phyloP scores from a whole-genome alignment of 2,797 vertebrate species.

The Nyctibius grandis region DNA sequence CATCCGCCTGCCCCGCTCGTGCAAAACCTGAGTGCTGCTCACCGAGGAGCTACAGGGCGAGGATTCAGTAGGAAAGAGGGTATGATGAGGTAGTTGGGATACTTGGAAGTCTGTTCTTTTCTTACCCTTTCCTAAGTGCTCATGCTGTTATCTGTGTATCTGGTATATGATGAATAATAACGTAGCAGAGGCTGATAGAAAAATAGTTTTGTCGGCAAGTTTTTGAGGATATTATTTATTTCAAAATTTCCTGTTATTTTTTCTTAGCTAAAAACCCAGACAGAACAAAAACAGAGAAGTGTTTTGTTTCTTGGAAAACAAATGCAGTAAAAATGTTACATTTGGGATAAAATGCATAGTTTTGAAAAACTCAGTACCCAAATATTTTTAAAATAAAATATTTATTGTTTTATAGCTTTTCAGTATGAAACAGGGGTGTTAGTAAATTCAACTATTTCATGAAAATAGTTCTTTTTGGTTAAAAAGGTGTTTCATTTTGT shows the following conservation, averaged over 20 bases:
- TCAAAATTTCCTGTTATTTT: neutral
- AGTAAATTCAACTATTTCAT: neutral
- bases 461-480: neutral
- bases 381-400: neutral
- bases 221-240: neutral
- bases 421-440: neutral
- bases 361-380: neutral
- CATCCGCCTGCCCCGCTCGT: neutral
- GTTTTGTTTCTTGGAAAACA: neutral
- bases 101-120: neutral
- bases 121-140: neutral
- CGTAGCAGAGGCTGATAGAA: neutral
- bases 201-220: neutral
- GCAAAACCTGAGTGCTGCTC: neutral
- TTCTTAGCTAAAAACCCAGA: neutral
- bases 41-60: neutral
- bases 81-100: accelerated
- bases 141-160: neutral
- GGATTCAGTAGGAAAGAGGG: neutral
- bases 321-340: neutral
- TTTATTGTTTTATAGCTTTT: neutral
- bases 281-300: neutral
- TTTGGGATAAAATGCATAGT: neutral
- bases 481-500: neutral
- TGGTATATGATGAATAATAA: neutral